Conservation (phyloP, 2,888 invertebrate genomes). For the Parnassius orleans region DNA sequence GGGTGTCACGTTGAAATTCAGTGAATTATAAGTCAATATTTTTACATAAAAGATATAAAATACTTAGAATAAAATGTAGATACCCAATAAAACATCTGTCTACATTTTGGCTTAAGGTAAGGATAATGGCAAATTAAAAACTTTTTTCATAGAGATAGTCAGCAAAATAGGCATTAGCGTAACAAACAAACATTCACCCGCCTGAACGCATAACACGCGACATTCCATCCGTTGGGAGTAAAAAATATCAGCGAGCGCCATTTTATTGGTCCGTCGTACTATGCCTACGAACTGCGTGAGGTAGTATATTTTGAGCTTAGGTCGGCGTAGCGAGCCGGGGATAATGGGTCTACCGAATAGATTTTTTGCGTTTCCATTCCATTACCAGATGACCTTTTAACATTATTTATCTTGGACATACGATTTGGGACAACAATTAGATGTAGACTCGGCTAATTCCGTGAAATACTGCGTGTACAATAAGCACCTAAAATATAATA, state of each 20-base stretch:
- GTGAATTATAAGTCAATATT: too few species aligned
- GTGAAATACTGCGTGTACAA: too few species aligned
- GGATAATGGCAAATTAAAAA: not conserved
- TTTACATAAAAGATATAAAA: too few species aligned
- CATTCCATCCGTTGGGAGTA: slow-evolving; percentile 28
- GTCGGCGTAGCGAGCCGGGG: slow-evolving; percentile 42
- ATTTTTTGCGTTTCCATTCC: slow-evolving; percentile 36
- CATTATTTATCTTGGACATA: slow-evolving; percentile 29
- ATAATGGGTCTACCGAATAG: slow-evolving; percentile 44
- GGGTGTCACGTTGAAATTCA: too few species aligned
- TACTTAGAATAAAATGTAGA: too few species aligned
- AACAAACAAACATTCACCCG: slow-evolving; percentile 16
- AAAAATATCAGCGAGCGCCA: slow-evolving; percentile 39
- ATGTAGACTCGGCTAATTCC: not conserved
- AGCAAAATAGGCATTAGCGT: slow-evolving; percentile 18
- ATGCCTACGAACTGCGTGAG: slow-evolving; percentile 43
- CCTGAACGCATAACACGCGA: slow-evolving; percentile 14
- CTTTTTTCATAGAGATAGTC: slow-evolving; percentile 9
- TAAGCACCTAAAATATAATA: too few species aligned
- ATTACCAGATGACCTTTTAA: slow-evolving; percentile 29
- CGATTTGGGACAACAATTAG: slow-evolving; percentile 24
- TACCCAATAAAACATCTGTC: too few species aligned
- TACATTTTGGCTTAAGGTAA: not conserved
- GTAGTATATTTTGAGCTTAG: slow-evolving; percentile 49
- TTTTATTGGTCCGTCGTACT: slow-evolving; percentile 39